Evolutionary conservation across 2,888 invertebrate species (phyloP).

Genomic region (Lycophotia porphyrea): DNA sequence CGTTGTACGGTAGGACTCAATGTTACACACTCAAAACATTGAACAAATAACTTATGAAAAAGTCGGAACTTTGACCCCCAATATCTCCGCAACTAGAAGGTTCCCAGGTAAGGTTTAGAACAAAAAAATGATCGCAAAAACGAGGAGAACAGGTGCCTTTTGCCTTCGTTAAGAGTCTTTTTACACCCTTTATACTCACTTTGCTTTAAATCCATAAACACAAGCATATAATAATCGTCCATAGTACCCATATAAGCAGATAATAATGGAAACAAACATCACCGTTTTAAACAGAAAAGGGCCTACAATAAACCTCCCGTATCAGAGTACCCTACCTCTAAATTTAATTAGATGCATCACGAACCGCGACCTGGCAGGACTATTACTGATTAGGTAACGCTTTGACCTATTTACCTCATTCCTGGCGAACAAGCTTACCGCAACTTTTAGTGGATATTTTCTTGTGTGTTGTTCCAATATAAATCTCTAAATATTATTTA

Average conservation of each 20-base stretch:
- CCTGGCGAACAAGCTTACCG: neutral
- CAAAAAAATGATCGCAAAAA: too few species aligned
- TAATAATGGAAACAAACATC: slow-evolving; percentile 11
- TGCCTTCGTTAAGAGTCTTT: too few species aligned
- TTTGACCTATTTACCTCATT: slow-evolving; percentile 54
- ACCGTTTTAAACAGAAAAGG: neutral
- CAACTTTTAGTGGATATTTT: neutral
- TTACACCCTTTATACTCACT: too few species aligned
- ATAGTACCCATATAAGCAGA: neutral
- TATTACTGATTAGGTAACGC: slow-evolving; percentile 39
- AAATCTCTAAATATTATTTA: too few species aligned
- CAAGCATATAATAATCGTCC: neutral
- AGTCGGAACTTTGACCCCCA: too few species aligned
- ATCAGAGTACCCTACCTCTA: slow-evolving; percentile 5
- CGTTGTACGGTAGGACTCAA: too few species aligned
- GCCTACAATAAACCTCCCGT: slow-evolving; percentile 17
- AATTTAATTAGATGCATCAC: slow-evolving; percentile 54
- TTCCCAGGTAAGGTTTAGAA: too few species aligned
- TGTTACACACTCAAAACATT: too few species aligned
- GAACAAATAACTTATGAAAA: too few species aligned
- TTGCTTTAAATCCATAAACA: neutral
- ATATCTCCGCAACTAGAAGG: too few species aligned
- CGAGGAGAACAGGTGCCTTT: too few species aligned
- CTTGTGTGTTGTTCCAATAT: slow-evolving; percentile 5
- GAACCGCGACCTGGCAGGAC: slow-evolving; percentile 5